These are phyloP conservation scores for Polyergus mexicanus DNA, from an alignment of 1,140 invertebrate species.

Conservation along the genomic window DNA sequence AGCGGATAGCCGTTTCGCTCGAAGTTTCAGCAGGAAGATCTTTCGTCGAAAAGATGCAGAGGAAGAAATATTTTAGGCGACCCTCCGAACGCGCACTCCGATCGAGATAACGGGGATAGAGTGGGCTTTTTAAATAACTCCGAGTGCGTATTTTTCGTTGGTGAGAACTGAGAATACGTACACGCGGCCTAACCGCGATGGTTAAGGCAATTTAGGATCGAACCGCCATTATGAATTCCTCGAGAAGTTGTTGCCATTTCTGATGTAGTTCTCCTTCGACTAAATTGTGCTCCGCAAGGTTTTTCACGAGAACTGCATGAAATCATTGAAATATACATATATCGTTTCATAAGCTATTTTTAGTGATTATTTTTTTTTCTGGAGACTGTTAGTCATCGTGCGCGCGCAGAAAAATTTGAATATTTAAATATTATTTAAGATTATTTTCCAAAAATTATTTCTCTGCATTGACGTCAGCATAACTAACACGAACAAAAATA, in stretches of 20 bases:
- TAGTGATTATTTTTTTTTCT: background rate
- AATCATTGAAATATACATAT: background rate
- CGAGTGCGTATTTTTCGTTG: conserved; percentile 57
- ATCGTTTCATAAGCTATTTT: background rate
- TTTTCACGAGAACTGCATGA: background rate
- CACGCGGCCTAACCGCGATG: conserved; percentile 16
- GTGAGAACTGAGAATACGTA: conserved; percentile 65
- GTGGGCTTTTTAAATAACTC: conserved; percentile 78
- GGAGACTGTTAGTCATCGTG: background rate
- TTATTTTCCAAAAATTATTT: background rate
- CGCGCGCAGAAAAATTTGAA: no score
- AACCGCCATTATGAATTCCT: conserved; percentile 64
- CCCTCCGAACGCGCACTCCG: conserved; percentile 67
- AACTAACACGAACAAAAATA: background rate
- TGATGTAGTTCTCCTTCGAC: background rate
- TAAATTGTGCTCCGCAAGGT: background rate
- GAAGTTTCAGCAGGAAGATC: conserved; percentile 39
- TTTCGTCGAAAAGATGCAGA: conserved; percentile 69
- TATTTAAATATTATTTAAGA: background rate
- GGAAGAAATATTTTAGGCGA: conserved; percentile 77
- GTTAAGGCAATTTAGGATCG: conserved; percentile 35
- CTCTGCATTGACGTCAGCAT: background rate
- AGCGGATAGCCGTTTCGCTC: background rate
- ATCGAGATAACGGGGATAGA: conserved; percentile 75
- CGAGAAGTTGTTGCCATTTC: conserved; percentile 26